Conservation (phyloP, 2,888 invertebrate species). For the Mactromeris polynyma region DNA sequence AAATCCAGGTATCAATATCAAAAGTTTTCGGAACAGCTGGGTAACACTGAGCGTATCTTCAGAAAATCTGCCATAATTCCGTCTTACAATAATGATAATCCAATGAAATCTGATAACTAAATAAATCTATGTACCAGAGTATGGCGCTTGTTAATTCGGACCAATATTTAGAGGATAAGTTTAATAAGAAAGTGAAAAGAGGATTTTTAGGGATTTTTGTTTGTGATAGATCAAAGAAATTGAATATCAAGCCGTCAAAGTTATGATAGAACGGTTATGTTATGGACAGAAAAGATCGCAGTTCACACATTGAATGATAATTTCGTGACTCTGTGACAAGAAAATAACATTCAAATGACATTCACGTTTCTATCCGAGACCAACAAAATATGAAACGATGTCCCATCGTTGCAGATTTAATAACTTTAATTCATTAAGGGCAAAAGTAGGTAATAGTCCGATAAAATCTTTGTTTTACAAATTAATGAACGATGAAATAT, state of each 20-base stretch:
- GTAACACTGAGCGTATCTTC: background rate
- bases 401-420: no score
- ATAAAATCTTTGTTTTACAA: no score
- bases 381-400: no score
- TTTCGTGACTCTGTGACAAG: background rate
- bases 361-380: no score
- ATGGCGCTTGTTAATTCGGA: slow-evolving; percentile 31
- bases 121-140: slow-evolving; percentile 27
- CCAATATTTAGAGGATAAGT: slow-evolving; percentile 41
- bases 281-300: background rate
- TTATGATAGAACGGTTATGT: background rate
- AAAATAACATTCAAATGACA: no score
- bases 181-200: slow-evolving; percentile 60
- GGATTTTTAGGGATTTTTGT: slow-evolving; percentile 54
- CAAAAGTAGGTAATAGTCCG: no score
- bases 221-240: slow-evolving; percentile 57
- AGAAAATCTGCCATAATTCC: slow-evolving; percentile 2
- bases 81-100: slow-evolving; percentile 31
- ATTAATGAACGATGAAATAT: no score
- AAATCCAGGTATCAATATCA: slow-evolving; percentile 42
- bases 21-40: slow-evolving; percentile 22
- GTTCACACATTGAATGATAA: background rate
- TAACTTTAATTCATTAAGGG: no score
- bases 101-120: slow-evolving; percentile 34
- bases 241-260: background rate